Evolutionary conservation across 1,140 invertebrate genomes (phyloP).

Genomic region (Arctopsyche grandis): DNA sequence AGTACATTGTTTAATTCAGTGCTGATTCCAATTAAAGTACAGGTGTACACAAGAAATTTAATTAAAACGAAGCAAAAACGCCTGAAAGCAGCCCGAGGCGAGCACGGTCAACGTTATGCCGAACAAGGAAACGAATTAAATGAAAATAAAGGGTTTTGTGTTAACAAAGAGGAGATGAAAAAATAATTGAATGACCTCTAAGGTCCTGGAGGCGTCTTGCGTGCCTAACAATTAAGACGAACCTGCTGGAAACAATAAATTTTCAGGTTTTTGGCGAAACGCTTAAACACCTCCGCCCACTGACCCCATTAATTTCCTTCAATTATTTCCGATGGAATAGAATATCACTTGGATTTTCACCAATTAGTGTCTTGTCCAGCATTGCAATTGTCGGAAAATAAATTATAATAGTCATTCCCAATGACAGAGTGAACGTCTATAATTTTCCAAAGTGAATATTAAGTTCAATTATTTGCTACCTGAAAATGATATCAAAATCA

Average conservation of each 20-base stretch:
- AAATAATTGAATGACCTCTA: constrained; percentile 44
- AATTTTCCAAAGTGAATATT: no score
- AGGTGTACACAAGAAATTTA: constrained; percentile 36
- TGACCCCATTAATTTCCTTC: constrained; percentile 36
- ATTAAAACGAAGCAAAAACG: constrained; percentile 36
- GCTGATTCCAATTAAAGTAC: constrained; percentile 16
- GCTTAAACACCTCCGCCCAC: constrained; percentile 36
- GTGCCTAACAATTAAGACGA: constrained; percentile 30
- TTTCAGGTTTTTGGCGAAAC: constrained; percentile 36
- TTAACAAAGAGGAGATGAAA: constrained; percentile 41
- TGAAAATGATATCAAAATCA: no score
- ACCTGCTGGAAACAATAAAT: constrained; percentile 37
- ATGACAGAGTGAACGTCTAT: no score
- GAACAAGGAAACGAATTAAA: constrained; percentile 49
- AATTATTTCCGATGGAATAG: constrained; percentile 23
- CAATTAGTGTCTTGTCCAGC: neutral
- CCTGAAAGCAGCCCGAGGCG: neutral
- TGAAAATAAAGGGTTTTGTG: constrained; percentile 44
- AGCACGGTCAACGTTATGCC: constrained; percentile 15
- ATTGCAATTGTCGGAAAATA: no score
- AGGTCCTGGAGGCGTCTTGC: constrained; percentile 29
- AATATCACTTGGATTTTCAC: neutral
- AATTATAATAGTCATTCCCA: no score
- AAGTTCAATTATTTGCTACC: no score
- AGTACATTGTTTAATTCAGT: neutral